A percentile compares a stretch with the other conserved stretches of the same genome.
phyloP scores from a whole-genome alignment of 2,888 invertebrate species.

The Mesorhabditis belari region DNA sequence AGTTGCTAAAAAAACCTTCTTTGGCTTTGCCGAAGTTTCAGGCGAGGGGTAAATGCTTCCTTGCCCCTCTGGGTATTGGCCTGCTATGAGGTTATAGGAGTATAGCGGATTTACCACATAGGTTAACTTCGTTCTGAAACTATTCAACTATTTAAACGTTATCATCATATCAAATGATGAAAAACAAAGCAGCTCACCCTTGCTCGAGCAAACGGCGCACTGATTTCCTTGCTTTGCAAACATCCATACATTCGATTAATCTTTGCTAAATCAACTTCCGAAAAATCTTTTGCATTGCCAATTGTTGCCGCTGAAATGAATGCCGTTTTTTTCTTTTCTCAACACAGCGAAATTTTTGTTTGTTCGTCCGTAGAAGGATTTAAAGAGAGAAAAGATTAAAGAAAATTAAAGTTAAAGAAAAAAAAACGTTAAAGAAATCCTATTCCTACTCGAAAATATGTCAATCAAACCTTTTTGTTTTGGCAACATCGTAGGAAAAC shows the following conservation, averaged over 20 bases:
- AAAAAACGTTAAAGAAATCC: not conserved
- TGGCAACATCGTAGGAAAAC: conserved; percentile 51
- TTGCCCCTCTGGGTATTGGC: too few relatives aligned
- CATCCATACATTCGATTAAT: conserved; percentile 54
- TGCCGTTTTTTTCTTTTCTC: not conserved
- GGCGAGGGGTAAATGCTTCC: too few relatives aligned
- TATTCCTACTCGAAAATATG: not conserved
- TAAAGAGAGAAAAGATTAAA: too few relatives aligned
- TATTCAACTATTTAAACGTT: not conserved
- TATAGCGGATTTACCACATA: too few relatives aligned
- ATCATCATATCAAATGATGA: too few relatives aligned
- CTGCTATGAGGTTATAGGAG: too few relatives aligned
- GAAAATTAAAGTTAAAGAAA: too few relatives aligned
- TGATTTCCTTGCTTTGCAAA: conserved; percentile 21
- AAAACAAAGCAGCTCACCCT: conserved; percentile 9
- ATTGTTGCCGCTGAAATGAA: conserved; percentile 31
- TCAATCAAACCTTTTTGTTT: conserved; percentile 39
- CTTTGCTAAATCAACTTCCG: conserved; percentile 50
- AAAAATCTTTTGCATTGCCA: conserved; percentile 50
- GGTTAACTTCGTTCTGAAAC: conserved; percentile 22
- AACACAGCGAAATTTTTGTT: not conserved
- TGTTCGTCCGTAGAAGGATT: conserved; percentile 6
- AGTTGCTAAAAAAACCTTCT: too few relatives aligned
- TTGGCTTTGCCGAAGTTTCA: too few relatives aligned
- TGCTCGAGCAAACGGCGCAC: conserved; percentile 33